These are phyloP conservation scores for Athene cunicularia DNA, from an alignment of 2,113 vertebrate species.

Conservation along the genomic window DNA sequence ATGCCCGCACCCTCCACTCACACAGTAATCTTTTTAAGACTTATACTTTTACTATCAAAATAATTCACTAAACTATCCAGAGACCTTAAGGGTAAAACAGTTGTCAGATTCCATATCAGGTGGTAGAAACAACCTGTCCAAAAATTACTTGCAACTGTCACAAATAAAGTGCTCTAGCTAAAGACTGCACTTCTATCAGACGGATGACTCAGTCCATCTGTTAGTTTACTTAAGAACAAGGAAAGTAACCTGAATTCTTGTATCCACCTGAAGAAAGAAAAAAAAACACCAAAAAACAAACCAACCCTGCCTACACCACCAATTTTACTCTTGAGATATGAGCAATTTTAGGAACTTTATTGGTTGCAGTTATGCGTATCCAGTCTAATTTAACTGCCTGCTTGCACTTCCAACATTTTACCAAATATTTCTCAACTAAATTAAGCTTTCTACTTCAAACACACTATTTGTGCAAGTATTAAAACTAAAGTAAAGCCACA, in stretches of 20 bases:
- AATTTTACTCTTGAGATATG: background rate
- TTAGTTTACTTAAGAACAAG: slow-evolving; percentile 26
- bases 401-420: slow-evolving; percentile 22
- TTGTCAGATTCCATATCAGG: background rate
- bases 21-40: background rate
- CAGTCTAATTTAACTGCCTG: slow-evolving; percentile 28
- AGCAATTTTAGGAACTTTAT: slow-evolving; percentile 15
- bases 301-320: slow-evolving; percentile 6
- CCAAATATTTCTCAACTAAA: slow-evolving; percentile 24
- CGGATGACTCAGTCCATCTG: slow-evolving; percentile 60
- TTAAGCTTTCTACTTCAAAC: slow-evolving; percentile 20
- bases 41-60: slow-evolving; percentile 1
- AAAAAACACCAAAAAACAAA: background rate
- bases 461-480: background rate
- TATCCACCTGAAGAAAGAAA: slow-evolving; percentile 2
- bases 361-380: background rate
- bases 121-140: slow-evolving; percentile 1
- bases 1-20: background rate
- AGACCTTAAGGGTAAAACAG: slow-evolving; percentile 3
- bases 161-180: slow-evolving; percentile 10
- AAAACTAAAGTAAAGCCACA: background rate
- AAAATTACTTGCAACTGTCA: slow-evolving; percentile 46
- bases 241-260: slow-evolving; percentile 52
- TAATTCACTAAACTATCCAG: slow-evolving; percentile 4
- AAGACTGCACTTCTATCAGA: slow-evolving; percentile 49